Base-by-base conservation (phyloP, 2,113 vertebrate genomes). In the Thryonomys swinderianus region DNA sequence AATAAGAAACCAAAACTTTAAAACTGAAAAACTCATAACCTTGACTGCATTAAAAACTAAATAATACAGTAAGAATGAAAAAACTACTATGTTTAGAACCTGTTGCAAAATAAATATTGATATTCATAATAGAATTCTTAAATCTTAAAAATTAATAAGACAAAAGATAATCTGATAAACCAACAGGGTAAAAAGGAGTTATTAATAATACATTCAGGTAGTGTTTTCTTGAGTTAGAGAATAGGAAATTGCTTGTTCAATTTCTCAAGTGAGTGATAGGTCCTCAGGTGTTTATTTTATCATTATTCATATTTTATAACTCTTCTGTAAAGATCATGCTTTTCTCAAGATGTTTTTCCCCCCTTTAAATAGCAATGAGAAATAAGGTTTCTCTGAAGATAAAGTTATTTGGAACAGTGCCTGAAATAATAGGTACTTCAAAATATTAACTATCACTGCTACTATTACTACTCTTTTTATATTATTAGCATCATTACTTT, bases 21-120 rank as follows among this genome's bases (percentile, higher is more conserved):
- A 62, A 88, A 51, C 16, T 57, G 10, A 85, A 30, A 76, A 7
- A 85, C 7, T 32, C n/a, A 74, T 93, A 71, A 45, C 80, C 71
- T 76, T 79, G 37, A 71, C 32, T 64, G 20, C 23, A 10, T 69
- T 71, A 94, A 79, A n/a, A 86, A 76, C 57, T 89, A 86, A 88
- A 78, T 73, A 4, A 74, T 16, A 53, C 0, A 82, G 21, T 71
- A 83, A 89, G 14, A 76, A 25, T 59, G 10, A 59, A 93, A 94
- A 40, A 61, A 51, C 2, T 17, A 48, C 59, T 85, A 87, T 51
- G 9, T 78, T 14, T 18, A 57, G 23, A 34, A 57, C 48, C 23
- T 67, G 23, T 11, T 51, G 76, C 0, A 16, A 80, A 87, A 53
- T 48, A 83, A 90, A 78, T 81, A 51, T 48, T 16, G 11, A 76